Evolutionary conservation across 92 coral and sea anemone genomes (phyloP).

Genomic region (Montipora capitata): DNA sequence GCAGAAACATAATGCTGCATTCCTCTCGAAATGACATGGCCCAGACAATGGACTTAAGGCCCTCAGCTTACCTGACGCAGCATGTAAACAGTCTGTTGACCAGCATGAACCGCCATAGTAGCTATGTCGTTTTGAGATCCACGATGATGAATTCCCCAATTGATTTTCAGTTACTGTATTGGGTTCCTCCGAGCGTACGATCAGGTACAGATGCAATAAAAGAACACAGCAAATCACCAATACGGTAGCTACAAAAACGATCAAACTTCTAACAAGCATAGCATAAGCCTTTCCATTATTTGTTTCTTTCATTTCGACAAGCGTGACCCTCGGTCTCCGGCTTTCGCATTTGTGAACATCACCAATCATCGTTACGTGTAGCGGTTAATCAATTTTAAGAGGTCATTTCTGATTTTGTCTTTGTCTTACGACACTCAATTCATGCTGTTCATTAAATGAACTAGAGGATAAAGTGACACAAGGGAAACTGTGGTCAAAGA

Average conservation of each 20-base stretch:
- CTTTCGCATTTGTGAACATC: background rate
- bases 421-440: background rate
- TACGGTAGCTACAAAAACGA: conserved; percentile 53
- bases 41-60: background rate
- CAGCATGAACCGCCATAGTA: conserved; percentile 59
- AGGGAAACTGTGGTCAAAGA: background rate
- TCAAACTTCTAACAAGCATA: conserved; percentile 67
- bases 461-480: background rate
- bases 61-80: conserved; percentile 65
- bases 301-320: background rate
- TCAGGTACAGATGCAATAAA: conserved; percentile 76
- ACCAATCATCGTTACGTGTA: background rate
- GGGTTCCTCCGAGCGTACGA: conserved; percentile 48
- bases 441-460: no score
- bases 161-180: background rate
- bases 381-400: background rate
- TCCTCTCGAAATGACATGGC: background rate
- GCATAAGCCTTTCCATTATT: conserved; percentile 10
- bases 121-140: conserved; percentile 30
- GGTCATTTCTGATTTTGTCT: no score
- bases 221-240: conserved; percentile 76
- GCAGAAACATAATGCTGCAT: background rate
- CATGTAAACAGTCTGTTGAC: conserved; percentile 74
- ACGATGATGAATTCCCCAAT: background rate
- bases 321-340: background rate